A percentile compares a stretch with the other conserved stretches of the same genome.
These are phyloP conservation scores for Sinocyclocheilus anophthalmus DNA, from an alignment of 2,113 vertebrate species.

Conservation along the genomic window DNA sequence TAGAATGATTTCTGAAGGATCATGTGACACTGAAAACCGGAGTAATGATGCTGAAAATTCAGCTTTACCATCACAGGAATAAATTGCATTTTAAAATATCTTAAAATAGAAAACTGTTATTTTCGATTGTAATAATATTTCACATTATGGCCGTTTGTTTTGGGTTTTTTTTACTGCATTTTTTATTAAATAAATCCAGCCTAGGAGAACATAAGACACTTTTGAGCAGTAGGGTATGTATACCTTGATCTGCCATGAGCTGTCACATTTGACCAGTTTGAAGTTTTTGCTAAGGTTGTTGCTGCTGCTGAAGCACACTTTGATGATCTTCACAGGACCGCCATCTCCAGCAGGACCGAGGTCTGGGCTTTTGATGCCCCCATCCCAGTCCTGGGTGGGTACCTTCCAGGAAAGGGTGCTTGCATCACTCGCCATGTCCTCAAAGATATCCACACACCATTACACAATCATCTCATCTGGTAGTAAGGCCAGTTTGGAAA, in stretches of 20 bases:
- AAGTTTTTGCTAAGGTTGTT: constrained; percentile 93
- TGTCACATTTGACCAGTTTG: constrained; percentile 92
- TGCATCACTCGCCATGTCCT: constrained; percentile 85
- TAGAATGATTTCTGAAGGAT: too few species aligned
- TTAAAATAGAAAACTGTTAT: too few species aligned
- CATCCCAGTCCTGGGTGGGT: constrained; percentile 71
- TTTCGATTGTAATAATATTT: too few species aligned
- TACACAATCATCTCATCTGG: constrained; percentile 57
- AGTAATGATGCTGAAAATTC: too few species aligned
- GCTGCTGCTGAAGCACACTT: constrained; percentile 94
- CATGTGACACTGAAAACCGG: too few species aligned
- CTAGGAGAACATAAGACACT: too few species aligned
- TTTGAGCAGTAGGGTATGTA: constrained; percentile 25
- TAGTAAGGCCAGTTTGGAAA: constrained; percentile 12
- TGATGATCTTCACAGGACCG: constrained; percentile 85
- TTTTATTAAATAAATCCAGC: too few species aligned
- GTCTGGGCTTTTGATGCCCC: constrained; percentile 72
- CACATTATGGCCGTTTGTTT: too few species aligned
- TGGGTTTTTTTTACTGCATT: too few species aligned
- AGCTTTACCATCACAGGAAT: too few species aligned
- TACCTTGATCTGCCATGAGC: constrained; percentile 88
- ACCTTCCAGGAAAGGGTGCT: constrained; percentile 80
- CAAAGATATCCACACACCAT: constrained; percentile 62
- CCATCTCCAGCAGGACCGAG: constrained; percentile 71
- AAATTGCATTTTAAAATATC: too few species aligned